These are phyloP conservation scores for Agonopterix heracliana DNA, from an alignment of 2,888 invertebrate genomes.

Conservation along the genomic window DNA sequence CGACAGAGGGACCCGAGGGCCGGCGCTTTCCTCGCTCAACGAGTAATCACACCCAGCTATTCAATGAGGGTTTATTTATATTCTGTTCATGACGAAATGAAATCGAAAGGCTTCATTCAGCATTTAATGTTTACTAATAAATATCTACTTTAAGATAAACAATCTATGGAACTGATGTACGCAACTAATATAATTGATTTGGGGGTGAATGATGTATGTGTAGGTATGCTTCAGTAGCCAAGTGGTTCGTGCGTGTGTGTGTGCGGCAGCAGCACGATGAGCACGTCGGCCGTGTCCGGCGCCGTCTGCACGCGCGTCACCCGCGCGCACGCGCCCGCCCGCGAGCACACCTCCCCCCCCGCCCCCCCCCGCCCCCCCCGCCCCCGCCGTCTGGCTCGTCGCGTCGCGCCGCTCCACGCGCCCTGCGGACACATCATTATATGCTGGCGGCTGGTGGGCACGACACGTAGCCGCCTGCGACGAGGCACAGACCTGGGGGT, in stretches of 20 bases:
- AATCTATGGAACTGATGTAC: too few species aligned
- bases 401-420: not conserved
- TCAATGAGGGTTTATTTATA: too few species aligned
- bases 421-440: not conserved
- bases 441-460: not conserved
- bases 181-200: too few species aligned
- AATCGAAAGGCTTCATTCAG: too few species aligned
- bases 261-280: slow-evolving; percentile 11
- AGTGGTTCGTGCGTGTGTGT: not conserved
- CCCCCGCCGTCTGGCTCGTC: not conserved
- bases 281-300: slow-evolving; percentile 2
- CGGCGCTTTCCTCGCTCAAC: too few species aligned
- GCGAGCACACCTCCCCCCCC: not conserved
- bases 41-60: too few species aligned
- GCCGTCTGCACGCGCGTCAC: not conserved
- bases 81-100: too few species aligned
- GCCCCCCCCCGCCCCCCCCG: not conserved
- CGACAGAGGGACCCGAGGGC: too few species aligned
- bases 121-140: too few species aligned
- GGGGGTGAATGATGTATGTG: too few species aligned
- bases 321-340: slow-evolving; percentile 2
- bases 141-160: too few species aligned
- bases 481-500: not conserved
- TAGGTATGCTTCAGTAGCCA: too few species aligned
- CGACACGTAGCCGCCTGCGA: not conserved